Percentiles rank a stretch among this genome's conserved stretches.
phyloP scores from a whole-genome alignment of 2,113 vertebrate genomes.

The Pelvicachromis taeniatus region DNA sequence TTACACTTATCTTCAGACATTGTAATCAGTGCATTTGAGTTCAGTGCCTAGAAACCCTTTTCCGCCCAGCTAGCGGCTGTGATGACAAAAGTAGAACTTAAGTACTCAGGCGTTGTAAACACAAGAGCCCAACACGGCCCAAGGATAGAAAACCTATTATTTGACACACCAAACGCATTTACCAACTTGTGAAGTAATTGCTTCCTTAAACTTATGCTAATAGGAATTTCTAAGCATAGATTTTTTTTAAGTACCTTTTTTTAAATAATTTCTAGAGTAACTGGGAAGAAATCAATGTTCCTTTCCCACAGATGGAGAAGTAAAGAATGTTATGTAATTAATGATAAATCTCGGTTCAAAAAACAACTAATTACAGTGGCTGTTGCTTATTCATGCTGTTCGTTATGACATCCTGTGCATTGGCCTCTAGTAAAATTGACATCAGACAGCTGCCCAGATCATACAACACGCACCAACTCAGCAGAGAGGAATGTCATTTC shows the following conservation, averaged over 20 bases:
- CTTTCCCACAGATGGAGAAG: neutral
- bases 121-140: neutral
- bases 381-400: constrained; percentile 12
- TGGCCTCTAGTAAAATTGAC: constrained; percentile 36
- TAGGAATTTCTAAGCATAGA: neutral
- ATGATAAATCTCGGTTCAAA: neutral
- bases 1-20: neutral
- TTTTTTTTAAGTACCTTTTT: neutral
- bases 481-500: constrained; percentile 36
- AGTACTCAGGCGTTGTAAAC: neutral
- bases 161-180: neutral
- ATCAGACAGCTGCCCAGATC: constrained; percentile 54
- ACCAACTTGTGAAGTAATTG: neutral
- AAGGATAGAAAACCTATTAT: neutral
- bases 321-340: constrained; percentile 13
- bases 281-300: neutral
- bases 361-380: constrained; percentile 2
- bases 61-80: neutral
- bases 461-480: constrained; percentile 24
- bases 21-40: neutral
- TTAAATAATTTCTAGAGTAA: neutral
- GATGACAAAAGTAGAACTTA: neutral
- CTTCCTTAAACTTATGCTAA: neutral
- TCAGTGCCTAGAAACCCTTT: neutral
- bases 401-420: constrained; percentile 21